These are phyloP conservation scores for Willisornis vidua DNA, from an alignment of 2,113 vertebrate genomes.

Conservation along the genomic window DNA sequence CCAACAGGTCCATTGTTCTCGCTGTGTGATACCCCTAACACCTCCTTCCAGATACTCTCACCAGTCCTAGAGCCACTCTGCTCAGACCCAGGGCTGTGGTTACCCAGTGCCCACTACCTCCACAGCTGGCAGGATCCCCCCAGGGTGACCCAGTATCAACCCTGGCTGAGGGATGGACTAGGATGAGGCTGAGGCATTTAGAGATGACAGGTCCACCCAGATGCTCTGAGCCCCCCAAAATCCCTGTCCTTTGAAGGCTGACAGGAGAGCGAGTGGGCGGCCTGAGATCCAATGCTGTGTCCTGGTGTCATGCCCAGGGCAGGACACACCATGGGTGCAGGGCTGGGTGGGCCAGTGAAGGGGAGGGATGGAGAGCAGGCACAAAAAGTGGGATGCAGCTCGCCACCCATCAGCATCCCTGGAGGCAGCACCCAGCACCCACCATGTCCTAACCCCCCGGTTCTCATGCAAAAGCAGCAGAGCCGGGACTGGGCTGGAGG, in stretches of 20 bases:
- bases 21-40: background rate
- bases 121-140: fast-evolving
- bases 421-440: background rate
- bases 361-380: fast-evolving
- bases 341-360: background rate
- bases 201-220: fast-evolving
- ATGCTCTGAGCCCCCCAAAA: background rate
- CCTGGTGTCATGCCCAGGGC: background rate
- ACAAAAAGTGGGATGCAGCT: fast-evolving
- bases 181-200: background rate
- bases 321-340: background rate
- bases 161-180: background rate
- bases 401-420: background rate
- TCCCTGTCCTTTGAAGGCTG: background rate
- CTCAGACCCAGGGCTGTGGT: fast-evolving
- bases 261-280: fast-evolving
- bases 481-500: background rate
- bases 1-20: background rate
- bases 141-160: fast-evolving
- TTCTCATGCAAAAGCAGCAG: background rate
- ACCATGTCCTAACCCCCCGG: fast-evolving
- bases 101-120: fast-evolving
- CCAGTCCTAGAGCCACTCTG: background rate
- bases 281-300: background rate
- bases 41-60: background rate